Percentiles rank a stretch among this genome's conserved stretches.
phyloP scores from a whole-genome alignment of 53 echinoderm and acorn worm species.

The Holothuria scabra region DNA sequence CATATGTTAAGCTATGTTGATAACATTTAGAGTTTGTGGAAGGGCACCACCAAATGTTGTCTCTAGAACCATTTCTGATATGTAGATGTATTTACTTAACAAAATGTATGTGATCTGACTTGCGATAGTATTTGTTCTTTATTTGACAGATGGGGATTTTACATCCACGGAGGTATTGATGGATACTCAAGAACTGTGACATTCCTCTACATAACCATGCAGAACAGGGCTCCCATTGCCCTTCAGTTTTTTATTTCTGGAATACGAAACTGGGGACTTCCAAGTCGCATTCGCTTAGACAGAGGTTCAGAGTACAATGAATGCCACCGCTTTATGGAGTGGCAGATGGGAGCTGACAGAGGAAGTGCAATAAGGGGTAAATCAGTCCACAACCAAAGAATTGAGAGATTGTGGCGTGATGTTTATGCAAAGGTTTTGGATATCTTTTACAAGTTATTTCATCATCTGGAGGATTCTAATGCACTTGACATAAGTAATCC shows the following conservation, averaged over 20 bases:
- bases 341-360: conserved; percentile 49
- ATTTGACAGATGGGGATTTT: conserved; percentile 46
- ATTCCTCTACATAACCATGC: not conserved
- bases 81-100: too few species aligned
- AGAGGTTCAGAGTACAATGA: conserved; percentile 46
- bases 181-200: not conserved
- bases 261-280: conserved; percentile 40
- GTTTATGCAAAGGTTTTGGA: conserved; percentile 53
- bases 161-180: conserved; percentile 34
- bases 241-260: not conserved
- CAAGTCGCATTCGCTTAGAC: conserved; percentile 50
- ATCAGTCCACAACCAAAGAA: conserved; percentile 63
- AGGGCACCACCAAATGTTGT: too few species aligned
- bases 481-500: conserved; percentile 33
- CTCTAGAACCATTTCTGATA: too few species aligned
- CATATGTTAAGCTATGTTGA: too few species aligned
- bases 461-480: conserved; percentile 44
- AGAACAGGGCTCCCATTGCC: not conserved
- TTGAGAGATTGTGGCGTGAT: conserved; percentile 59
- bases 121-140: not conserved
- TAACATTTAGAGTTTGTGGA: too few species aligned
- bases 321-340: conserved; percentile 51
- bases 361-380: conserved; percentile 55
- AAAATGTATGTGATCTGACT: too few species aligned
- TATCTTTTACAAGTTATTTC: conserved; percentile 50